Base-by-base conservation (phyloP, 2,888 invertebrate species). In the Perithous albicinctus region DNA sequence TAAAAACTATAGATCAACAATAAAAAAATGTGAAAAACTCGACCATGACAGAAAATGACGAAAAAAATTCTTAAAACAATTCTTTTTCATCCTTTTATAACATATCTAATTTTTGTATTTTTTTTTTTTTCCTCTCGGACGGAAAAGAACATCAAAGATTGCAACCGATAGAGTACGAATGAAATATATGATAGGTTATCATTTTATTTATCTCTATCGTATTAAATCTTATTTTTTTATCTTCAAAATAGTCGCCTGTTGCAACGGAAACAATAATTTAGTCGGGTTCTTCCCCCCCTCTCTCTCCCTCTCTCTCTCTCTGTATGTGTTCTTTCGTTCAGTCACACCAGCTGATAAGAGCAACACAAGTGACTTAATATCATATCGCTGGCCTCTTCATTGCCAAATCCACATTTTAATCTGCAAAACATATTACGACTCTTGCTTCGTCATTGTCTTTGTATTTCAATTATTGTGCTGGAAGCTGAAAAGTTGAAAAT, bases 351-450 rank as follows among this genome's bases (percentile, higher is more conserved):
- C 48, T 20, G 48, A 51, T 51, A 51, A 51, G 18, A 29, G n/a
- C 26, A 23, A 23, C 29, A n/a, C 54, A 18, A 32, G 56, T 18
- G 48, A 51, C 48, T 51, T 51, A 51, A 51, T 51, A 23, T 23
- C 20, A 8, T 48, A 20, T 32, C 15, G 32, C 5, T 59, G 18
- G 56, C 15, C 1, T 15, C 32, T 15, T 59, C 18, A 32, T 59
- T 32, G 56, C 56, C 56, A 32, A 32, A 59, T 59, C 18, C 8
- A 15, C 56, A 29, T 1, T 5, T 56, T 56, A 29, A 56, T 56
- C 54, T 48, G 26, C 54, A 12, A 4, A 12, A 26, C 29, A 29
- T n/a, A 29, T 29, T 26, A 6, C 2, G 6, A 1, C 1, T 54
- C 1, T 23, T 26, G 23, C 46, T 20, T 48, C 46, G 46, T 48